Evolutionary conservation across 2,113 vertebrate species (phyloP), one percentile per base, ranked within the genome.

Genomic region (Edolisoma coerulescens): DNA sequence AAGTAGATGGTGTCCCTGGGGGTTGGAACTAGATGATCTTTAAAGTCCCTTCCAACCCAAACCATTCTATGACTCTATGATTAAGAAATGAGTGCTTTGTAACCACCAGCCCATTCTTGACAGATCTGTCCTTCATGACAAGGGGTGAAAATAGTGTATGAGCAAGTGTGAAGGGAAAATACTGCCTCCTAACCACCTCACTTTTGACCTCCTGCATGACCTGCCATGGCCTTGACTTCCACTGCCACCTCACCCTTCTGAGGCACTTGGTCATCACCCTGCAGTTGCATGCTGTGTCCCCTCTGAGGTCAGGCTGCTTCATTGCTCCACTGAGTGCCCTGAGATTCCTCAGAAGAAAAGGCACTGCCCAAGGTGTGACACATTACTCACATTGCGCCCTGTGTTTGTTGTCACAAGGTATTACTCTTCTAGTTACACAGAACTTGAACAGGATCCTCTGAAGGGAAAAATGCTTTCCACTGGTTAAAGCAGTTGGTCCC

Each of bases 381-480:
- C 15, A 1, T 54, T 1, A 39, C 42, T 59, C 24, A 16, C 13
- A 9, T 3, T 5, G 16, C 37, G 45, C 35, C 63, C 64, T 2
- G 13, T 22, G 80, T 24, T 69, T 30, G 23, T 61, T 39, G 63
- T 27, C 60, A 54, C 27, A 5, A 5, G 2, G 27, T 8, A 52
- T 61, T 27, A 41, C 32, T 93, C 68, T 54, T 68, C 12, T 13
- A 70, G 35, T 56, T 42, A 42, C 39, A n/a, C 21, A 64, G 61
- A 75, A 92, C 61, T 60, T 91, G 93, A 96, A 93, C 78, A 68
- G 44, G 84, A 68, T 57, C 67, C 68, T 84, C 73, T 69, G 86
- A 77, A 65, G 81, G 75, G 59, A 63, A 96, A 93, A 95, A 84
- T 75, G 32, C 61, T 91, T 76, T 64, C 67, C 87, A n/a, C 57